A percentile compares a stretch with the other conserved stretches of the same genome.
Evolutionary conservation across 2,888 invertebrate species (phyloP).

Genomic region (Drosophila eohydei): DNA sequence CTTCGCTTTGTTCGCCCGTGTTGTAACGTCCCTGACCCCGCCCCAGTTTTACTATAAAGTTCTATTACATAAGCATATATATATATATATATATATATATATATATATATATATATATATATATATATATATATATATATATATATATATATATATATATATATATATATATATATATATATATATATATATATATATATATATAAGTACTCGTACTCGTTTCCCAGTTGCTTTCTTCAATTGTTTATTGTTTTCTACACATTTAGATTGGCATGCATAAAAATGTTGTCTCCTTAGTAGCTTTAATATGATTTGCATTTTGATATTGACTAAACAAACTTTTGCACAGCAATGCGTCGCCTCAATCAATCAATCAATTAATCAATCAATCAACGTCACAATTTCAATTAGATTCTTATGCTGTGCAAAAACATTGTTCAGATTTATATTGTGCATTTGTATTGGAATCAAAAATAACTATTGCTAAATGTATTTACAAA

Average conservation of each 20-base stretch:
- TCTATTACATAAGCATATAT: constrained; percentile 29
- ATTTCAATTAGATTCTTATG: neutral
- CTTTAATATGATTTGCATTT: constrained; percentile 43
- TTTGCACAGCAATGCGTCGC: constrained; percentile 27
- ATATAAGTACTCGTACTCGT: constrained; percentile 12
- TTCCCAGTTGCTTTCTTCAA: constrained; percentile 17
- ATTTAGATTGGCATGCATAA: constrained; percentile 79
- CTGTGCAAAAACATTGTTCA: constrained; percentile 25
- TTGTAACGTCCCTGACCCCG: neutral
- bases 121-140: constrained; percentile 18
- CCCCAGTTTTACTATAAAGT: constrained; percentile 42
- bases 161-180: constrained; percentile 13
- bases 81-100: constrained; percentile 13
- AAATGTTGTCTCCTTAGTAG: constrained; percentile 55
- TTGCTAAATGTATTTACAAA: constrained; percentile 43
- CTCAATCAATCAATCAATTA: constrained; percentile 10
- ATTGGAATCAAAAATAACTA: constrained; percentile 36
- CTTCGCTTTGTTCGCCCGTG: constrained; percentile 24
- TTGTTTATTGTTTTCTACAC: constrained; percentile 67
- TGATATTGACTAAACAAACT: constrained; percentile 37
- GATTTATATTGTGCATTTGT: constrained; percentile 39
- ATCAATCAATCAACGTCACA: neutral
- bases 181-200: neutral
- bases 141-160: neutral
- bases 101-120: neutral